Base-by-base conservation (phyloP, 2,797 vertebrate genomes). In the Gymnodraco acuticeps region DNA sequence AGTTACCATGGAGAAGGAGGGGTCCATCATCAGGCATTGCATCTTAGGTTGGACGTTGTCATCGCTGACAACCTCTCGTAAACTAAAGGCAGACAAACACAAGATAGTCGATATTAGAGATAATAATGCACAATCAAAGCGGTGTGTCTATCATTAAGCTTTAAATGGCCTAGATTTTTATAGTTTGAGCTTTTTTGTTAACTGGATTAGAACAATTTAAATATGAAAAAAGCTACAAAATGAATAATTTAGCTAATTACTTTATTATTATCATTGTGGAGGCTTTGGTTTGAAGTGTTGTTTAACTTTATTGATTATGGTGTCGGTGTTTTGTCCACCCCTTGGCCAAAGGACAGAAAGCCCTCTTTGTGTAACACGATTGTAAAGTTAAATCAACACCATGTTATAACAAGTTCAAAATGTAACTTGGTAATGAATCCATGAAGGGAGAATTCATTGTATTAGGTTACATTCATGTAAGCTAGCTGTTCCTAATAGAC, bases 1-100 rank as follows among this genome's bases (percentile, higher is more conserved):
- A 0, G 97, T 95, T 64, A 98, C 96, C 97, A 98, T 98, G 73
- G 97, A 97, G 94, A 98, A 98, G 75, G 94, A 95, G 3, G 97
- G 95, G 78, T 97, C 96, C 92, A 95, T 96, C 93, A 99, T 96
- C 82, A 99, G 95, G 75, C 95, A 98, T 70, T 98, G 96, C 84
- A 99, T 91, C 91, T 95, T 97, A 14, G 95, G 96, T 70, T 94
- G 97, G 27, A 96, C 89, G 3, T 93, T 95, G 82, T 96, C 95
- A 15, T 95, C 94, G 42, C 96, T 95, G 77, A 96, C 92, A 16
- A 88, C 87, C 69, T 96, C 95, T 70, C 96, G 96, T 72, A 98
- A 95, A 89, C 98, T 99, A 80, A 9, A 66, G 10, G 23, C 41
- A 33, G 9, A 74, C 3, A 74, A 45, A 87, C 10, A 75, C 9